Evolutionary conservation across 2,888 invertebrate genomes (phyloP), one percentile per base, ranked within the genome.

Genomic region (Acrobasis consociella): DNA sequence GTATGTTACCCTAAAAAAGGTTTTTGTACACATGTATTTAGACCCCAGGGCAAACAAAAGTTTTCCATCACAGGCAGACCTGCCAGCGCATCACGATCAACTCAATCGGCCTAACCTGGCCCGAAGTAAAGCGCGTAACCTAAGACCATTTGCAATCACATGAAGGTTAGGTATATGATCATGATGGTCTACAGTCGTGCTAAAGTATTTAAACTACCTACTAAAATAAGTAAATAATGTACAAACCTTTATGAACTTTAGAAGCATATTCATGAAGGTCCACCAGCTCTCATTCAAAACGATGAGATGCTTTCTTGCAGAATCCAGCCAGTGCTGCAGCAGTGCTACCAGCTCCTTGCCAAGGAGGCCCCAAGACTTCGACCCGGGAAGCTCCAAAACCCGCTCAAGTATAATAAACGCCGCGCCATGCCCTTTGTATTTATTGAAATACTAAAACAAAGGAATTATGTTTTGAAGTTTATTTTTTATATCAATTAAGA

Each of bases 261-360:
- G 71, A 10, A 89, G 65, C 2, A 73, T 38, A 49, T 78, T 81
- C 51, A 88, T 63, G 71, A 90, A 90, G 5, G 63, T 73, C 89
- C 90, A 89, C 89, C 89, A 89, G 59, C 77, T 71, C 2, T 60
- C 66, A 62, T 76, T 82, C 52, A 83, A 78, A 22, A 70, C 68
- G 22, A 85, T 78, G 13, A 87, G 71, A 67, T 86, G 81, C 64
- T 83, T 86, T 38, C 82, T 77, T 10, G 87, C 62, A 49, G 83
- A 83, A 51, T 85, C 82, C 0, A 90, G 71, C 90, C 90, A 90
- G 70, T 84, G 89, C 62, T 85, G 80, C 22, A 90, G 67, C 13
- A 85, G 60, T 7, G 62, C 68, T 10, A 87, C 74, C 22, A 89
- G 52, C 50, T 89, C 86, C 60, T 81, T 83, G 5, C 83, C 82